These are phyloP conservation scores for Eumerus sabulonum DNA, from an alignment of 2,888 invertebrate species.

Conservation along the genomic window DNA sequence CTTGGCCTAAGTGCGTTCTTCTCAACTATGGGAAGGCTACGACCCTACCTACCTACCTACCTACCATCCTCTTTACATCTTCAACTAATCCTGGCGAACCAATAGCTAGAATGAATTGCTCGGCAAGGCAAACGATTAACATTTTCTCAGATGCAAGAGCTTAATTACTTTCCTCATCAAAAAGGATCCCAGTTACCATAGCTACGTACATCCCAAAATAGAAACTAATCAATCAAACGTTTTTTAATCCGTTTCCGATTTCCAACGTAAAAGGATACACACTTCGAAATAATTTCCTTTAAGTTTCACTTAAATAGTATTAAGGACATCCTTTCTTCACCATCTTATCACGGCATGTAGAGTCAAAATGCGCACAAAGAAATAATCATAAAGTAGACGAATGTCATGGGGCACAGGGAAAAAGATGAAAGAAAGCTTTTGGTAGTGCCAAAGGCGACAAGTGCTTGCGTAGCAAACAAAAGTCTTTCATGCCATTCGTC, in stretches of 20 bases:
- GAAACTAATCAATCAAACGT: constrained; percentile 35
- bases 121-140: no score
- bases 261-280: no score
- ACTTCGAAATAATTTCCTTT: not conserved
- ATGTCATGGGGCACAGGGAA: not conserved
- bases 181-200: constrained; percentile 5
- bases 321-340: not conserved
- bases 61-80: no score
- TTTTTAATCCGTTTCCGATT: constrained; percentile 20
- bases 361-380: not conserved
- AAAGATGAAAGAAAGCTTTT: constrained; percentile 20
- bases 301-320: not conserved
- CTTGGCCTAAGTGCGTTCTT: no score
- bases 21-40: no score
- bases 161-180: constrained; percentile 27
- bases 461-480: constrained; percentile 26
- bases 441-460: constrained; percentile 26
- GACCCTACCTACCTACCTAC: no score
- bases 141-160: not conserved
- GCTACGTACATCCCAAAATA: not conserved
- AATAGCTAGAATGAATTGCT: no score
- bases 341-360: no score
- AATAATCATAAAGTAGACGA: not conserved
- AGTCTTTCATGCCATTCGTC: not conserved
- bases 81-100: no score